Evolutionary conservation across 1,140 invertebrate genomes (phyloP).

Genomic region (Psix sp.): DNA sequence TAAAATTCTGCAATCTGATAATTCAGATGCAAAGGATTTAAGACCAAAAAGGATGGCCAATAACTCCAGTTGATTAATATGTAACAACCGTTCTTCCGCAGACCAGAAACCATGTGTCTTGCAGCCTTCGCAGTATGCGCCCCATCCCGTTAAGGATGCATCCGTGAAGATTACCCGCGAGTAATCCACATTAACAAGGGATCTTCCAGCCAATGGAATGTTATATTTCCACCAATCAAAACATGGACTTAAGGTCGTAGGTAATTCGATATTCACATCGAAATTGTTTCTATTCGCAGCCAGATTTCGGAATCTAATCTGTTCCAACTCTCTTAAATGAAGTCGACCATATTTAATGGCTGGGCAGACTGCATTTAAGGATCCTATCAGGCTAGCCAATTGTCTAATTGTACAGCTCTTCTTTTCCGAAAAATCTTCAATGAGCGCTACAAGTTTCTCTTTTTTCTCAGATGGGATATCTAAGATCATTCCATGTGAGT

Average conservation of each 20-base stretch:
- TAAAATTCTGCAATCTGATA: background rate
- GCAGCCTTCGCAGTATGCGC: constrained; percentile 2
- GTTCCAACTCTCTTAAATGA: background rate
- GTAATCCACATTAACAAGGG: background rate
- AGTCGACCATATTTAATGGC: background rate
- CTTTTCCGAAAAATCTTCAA: no score
- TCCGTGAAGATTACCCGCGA: constrained; percentile 2
- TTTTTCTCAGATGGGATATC: no score
- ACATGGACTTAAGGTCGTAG: background rate
- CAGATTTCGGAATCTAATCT: background rate
- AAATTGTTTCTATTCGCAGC: background rate
- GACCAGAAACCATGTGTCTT: constrained; percentile 5
- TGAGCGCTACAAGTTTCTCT: no score
- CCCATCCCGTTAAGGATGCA: constrained; percentile 3
- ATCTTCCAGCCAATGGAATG: background rate
- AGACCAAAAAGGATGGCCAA: background rate
- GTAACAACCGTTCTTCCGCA: background rate
- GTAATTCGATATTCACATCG: background rate
- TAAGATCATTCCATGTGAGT: no score
- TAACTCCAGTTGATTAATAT: constrained; percentile 4
- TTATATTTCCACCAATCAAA: constrained; percentile 9
- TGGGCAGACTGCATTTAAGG: background rate
- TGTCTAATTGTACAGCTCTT: no score
- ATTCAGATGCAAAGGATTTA: background rate
- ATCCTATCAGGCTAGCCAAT: background rate